These are phyloP conservation scores for Agrenia bidenticulata DNA, from an alignment of 2,888 invertebrate species.

Conservation along the genomic window DNA sequence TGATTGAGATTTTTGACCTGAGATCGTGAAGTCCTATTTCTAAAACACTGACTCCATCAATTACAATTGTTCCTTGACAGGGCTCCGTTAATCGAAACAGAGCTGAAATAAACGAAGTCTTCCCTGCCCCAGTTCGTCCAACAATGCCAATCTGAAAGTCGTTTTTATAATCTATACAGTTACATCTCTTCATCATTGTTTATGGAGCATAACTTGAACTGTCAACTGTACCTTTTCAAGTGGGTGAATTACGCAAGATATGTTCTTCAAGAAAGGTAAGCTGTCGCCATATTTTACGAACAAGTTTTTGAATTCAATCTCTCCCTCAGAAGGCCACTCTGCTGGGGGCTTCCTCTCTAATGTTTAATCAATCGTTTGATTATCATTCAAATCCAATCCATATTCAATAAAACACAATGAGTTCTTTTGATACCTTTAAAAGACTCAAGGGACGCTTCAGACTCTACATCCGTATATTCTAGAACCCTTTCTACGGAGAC, in stretches of 20 bases:
- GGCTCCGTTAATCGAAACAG: constrained; percentile 89
- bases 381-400: no score
- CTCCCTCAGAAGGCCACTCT: constrained; percentile 48
- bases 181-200: neutral
- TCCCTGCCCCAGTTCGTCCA: constrained; percentile 81
- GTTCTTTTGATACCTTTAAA: constrained; percentile 26
- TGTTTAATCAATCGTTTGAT: neutral
- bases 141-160: constrained; percentile 69
- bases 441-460: constrained; percentile 57
- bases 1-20: constrained; percentile 80
- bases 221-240: constrained; percentile 60
- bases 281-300: constrained; percentile 37
- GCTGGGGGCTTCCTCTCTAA: constrained; percentile 36
- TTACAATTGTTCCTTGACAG: constrained; percentile 72
- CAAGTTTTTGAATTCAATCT: constrained; percentile 42
- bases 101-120: constrained; percentile 82
- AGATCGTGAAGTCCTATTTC: constrained; percentile 63
- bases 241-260: constrained; percentile 57
- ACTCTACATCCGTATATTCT: constrained; percentile 58
- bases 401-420: neutral
- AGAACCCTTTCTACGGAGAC: constrained; percentile 59
- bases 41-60: constrained; percentile 62
- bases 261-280: constrained; percentile 56
- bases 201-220: no score
- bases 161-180: no score